Conservation (phyloP, 35 echinoderm and acorn worm genomes). For the Lytechinus pictus region DNA sequence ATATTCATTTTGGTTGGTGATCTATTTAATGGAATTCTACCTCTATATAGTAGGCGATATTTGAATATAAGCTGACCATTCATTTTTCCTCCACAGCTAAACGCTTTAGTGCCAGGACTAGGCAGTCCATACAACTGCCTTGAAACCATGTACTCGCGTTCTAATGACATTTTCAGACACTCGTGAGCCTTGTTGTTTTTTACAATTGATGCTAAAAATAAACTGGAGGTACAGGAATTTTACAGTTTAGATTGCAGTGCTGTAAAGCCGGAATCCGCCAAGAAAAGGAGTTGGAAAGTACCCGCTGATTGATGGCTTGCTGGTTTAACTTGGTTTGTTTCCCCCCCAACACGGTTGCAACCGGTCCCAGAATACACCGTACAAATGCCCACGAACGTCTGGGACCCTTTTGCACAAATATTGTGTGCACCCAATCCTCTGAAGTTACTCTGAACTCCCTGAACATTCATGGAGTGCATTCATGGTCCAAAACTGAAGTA, state of each 20-base stretch:
- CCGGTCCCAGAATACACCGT: neutral
- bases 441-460: too few species aligned
- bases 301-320: constrained; percentile 13
- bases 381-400: neutral
- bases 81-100: constrained; percentile 1
- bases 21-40: neutral
- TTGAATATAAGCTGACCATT: neutral
- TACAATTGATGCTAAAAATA: neutral
- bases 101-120: neutral
- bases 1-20: neutral
- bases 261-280: constrained; percentile 40
- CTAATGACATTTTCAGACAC: constrained; percentile 30
- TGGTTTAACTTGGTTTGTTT: constrained; percentile 52
- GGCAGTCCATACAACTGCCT: neutral
- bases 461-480: too few species aligned
- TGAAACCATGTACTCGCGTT: constrained; percentile 6
- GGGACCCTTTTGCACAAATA: neutral
- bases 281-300: constrained; percentile 39
- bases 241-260: constrained; percentile 38
- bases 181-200: neutral
- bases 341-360: constrained; percentile 17
- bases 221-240: constrained; percentile 35
- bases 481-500: too few species aligned
- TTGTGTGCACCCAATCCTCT: neutral
- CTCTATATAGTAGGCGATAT: neutral